Evolutionary conservation across 2,888 invertebrate genomes (phyloP), one percentile per base, ranked within the genome.

Genomic region (Prosapia bicincta): DNA sequence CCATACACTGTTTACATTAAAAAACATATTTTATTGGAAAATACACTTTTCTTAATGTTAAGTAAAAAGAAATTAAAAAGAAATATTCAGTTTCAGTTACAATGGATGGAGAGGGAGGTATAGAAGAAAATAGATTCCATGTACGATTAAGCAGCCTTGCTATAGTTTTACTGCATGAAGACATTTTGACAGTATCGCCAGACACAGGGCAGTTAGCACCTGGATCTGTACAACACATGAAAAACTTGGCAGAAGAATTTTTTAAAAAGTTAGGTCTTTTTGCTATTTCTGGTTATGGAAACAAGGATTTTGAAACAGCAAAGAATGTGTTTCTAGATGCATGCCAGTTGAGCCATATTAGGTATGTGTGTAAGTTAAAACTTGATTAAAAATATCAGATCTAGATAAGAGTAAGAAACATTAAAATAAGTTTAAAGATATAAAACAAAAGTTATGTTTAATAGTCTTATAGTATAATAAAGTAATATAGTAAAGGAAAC

Each of bases 101-200:
- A 1, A 26, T 67, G 69, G 92, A 92, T 78, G 88, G 89, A 3
- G 91, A 92, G 13, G 68, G 67, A 7, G 69, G 73, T 3, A 23
- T 54, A 0, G 93, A 94, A 84, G 90, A 92, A 15, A 92, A 92
- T 3, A 91, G 91, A 80, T 89, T 92, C 81, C 90, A 90, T 81
- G 85, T 96, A 30, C 88, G 92, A 79, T 86, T 96, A 32, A 90
- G 91, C 0, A 94, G 93, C 28, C 83, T 95, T 25, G 90, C 92
- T 13, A 86, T 92, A 13, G 87, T 95, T 74, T 84, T 97, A n/a
- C 85, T 97, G 26, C 96, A 97, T 83, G 95, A 96, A 87, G 93
- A 94, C 84, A 89, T 94, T 78, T 84, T 94, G 73, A 86, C 90
- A 1, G 86, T 89, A 24, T 87, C 88, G 0, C 83, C 84, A 32